These are phyloP conservation scores for Delichon dasypus DNA, from an alignment of 2,797 vertebrate species.

Conservation along the genomic window DNA sequence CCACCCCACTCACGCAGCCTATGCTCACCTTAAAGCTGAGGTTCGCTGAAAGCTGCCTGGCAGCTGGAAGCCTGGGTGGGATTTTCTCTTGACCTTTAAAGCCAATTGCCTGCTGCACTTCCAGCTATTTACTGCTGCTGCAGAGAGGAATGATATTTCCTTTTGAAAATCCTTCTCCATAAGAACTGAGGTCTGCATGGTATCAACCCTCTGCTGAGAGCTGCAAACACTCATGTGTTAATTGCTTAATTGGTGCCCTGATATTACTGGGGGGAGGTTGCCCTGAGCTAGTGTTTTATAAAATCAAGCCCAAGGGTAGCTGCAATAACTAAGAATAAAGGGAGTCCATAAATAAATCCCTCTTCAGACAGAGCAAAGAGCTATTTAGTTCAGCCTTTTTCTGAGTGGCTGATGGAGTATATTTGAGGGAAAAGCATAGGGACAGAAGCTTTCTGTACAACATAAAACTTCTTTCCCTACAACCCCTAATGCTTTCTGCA, in stretches of 20 bases:
- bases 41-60: neutral
- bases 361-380: neutral
- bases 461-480: neutral
- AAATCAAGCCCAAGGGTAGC: neutral
- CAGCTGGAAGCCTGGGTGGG: neutral
- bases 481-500: neutral
- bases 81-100: neutral
- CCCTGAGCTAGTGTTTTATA: neutral
- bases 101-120: neutral
- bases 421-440: neutral
- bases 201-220: neutral
- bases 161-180: neutral
- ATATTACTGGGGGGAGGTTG: neutral
- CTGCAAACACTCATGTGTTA: neutral
- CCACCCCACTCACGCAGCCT: fast-evolving
- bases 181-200: neutral
- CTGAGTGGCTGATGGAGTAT: neutral
- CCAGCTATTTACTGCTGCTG: neutral
- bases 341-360: neutral
- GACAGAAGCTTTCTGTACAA: neutral
- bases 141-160: neutral
- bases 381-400: neutral
- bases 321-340: neutral
- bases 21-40: neutral
- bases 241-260: neutral